Conservation (phyloP, 2,113 vertebrate species). For the Chaenogobius annularis region DNA sequence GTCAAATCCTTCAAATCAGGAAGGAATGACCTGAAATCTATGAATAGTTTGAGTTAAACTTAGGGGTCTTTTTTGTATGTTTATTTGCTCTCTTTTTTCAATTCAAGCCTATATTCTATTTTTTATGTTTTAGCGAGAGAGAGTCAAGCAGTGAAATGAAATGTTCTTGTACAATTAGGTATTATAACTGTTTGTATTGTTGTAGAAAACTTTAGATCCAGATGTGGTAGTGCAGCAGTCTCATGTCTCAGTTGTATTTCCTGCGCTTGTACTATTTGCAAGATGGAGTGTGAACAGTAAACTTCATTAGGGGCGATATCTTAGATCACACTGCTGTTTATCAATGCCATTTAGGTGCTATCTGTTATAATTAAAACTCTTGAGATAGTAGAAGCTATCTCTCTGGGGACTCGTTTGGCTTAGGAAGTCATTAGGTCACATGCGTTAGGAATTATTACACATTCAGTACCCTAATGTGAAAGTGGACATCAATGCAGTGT, state of each 20-base stretch:
- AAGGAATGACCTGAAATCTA: too few species aligned
- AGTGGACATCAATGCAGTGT: slow-evolving; percentile 1
- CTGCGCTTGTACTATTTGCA: not conserved
- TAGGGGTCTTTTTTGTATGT: too few species aligned
- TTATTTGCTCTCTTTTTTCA: not conserved
- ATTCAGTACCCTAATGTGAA: not conserved
- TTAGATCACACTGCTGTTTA: slow-evolving; percentile 8
- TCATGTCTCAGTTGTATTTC: not conserved
- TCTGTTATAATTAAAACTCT: slow-evolving; percentile 11
- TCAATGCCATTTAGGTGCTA: slow-evolving; percentile 10
- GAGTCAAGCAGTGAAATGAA: not conserved
- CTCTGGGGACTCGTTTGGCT: slow-evolving; percentile 6
- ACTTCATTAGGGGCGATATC: slow-evolving; percentile 1
- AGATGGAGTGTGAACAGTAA: slow-evolving; percentile 8
- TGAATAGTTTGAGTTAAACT: too few species aligned
- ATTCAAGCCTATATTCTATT: not conserved
- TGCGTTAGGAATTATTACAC: not conserved
- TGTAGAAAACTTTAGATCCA: not conserved
- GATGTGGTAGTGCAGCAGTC: not conserved
- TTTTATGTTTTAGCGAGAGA: not conserved
- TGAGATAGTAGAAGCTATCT: slow-evolving; percentile 3
- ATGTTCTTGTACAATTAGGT: too few species aligned
- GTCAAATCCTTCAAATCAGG: too few species aligned
- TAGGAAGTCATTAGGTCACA: slow-evolving; percentile 11
- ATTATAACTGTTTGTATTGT: too few species aligned